Percentiles rank a stretch among this genome's conserved stretches.
Conservation (phyloP, 2,797 vertebrate species). For the Sciurus carolinensis region DNA sequence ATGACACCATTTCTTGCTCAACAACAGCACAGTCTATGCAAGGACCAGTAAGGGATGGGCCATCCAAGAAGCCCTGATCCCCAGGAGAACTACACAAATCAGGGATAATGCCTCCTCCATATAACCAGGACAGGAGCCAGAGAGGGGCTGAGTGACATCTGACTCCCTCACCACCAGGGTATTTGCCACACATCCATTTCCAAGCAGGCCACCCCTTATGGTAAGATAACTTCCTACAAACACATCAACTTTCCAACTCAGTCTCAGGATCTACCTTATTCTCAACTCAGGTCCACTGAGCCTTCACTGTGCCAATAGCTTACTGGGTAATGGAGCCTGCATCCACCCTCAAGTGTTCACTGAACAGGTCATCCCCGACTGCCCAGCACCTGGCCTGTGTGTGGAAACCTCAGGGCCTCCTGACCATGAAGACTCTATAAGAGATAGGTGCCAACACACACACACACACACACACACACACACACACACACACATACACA, state of each 20-base stretch:
- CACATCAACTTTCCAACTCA: neutral
- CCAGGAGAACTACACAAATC: neutral
- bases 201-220: neutral
- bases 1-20: neutral
- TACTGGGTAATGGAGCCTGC: neutral
- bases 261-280: neutral
- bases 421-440: neutral
- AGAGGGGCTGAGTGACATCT: neutral
- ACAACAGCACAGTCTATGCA: neutral
- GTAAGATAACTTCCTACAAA: neutral
- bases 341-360: too few relatives aligned
- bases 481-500: neutral
- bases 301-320: neutral
- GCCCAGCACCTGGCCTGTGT: accelerated
- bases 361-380: neutral
- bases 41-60: neutral
- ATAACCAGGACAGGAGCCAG: neutral
- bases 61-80: neutral
- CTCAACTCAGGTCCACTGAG: neutral
- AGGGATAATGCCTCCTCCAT: neutral
- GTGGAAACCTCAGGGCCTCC: neutral
- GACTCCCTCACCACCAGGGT: neutral
- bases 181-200: accelerated
- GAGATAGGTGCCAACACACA: neutral
- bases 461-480: too few relatives aligned